These are phyloP conservation scores for Neodon shergylaensis DNA, from an alignment of 2,113 vertebrate genomes.

Conservation along the genomic window DNA sequence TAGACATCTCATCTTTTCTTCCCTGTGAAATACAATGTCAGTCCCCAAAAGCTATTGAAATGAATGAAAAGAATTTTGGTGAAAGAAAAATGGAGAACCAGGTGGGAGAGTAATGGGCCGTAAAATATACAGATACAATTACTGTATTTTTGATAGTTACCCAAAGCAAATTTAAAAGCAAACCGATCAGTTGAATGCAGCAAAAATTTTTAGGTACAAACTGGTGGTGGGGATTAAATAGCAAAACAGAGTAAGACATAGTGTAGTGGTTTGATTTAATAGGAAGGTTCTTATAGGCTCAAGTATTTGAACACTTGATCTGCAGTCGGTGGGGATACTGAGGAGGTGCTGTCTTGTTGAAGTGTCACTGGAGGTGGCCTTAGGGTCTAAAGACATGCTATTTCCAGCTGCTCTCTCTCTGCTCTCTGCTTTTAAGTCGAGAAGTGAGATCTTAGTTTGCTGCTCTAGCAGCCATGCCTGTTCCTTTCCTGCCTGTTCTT, in stretches of 20 bases:
- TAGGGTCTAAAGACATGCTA: too few species aligned
- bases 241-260: not conserved
- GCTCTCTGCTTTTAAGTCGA: not conserved
- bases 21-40: conserved; percentile 26
- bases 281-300: not conserved
- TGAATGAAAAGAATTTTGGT: conserved; percentile 42
- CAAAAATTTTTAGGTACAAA: not conserved
- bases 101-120: not conserved
- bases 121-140: conserved; percentile 39
- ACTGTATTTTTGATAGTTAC: not conserved
- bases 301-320: not conserved
- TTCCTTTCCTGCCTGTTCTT: not conserved
- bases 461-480: not conserved
- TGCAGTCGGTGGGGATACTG: not conserved
- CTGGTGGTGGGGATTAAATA: not conserved
- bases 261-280: not conserved
- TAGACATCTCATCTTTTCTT: conserved; percentile 25
- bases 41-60: conserved; percentile 50
- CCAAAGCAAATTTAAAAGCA: conserved; percentile 52
- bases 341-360: not conserved
- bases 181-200: conserved; percentile 14
- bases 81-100: conserved; percentile 50
- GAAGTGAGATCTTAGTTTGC: not conserved
- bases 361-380: not conserved
- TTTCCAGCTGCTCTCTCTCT: not conserved